These are phyloP conservation scores for Phoxinus phoxinus DNA, from an alignment of 2,113 vertebrate genomes.

Conservation along the genomic window DNA sequence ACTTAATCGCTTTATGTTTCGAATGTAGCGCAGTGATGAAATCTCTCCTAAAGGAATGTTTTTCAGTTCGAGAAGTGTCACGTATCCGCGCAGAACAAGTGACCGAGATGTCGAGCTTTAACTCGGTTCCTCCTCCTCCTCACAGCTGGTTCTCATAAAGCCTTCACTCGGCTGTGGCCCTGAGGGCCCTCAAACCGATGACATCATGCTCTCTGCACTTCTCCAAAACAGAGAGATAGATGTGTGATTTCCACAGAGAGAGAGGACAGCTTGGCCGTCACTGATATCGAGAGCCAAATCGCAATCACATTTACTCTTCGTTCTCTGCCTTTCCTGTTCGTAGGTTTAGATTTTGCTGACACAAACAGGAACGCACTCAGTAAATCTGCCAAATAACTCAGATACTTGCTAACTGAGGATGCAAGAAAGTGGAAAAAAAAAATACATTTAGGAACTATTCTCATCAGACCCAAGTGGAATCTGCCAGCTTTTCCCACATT, in stretches of 20 bases:
- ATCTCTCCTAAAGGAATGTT: neutral
- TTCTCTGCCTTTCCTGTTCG: neutral
- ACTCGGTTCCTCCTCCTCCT: conserved; percentile 46
- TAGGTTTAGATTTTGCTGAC: neutral
- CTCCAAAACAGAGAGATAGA: conserved; percentile 42
- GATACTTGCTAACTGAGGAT: neutral
- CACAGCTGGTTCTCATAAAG: conserved; percentile 81
- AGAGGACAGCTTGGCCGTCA: neutral
- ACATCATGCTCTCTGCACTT: conserved; percentile 70
- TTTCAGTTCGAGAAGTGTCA: neutral
- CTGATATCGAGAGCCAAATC: neutral
- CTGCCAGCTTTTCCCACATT: neutral
- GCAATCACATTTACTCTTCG: neutral
- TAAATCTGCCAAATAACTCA: neutral
- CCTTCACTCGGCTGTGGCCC: conserved; percentile 64
- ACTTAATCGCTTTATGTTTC: neutral
- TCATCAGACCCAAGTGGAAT: too few relatives aligned
- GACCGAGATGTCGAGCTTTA: conserved; percentile 8
- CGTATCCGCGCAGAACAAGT: neutral
- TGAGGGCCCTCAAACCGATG: conserved; percentile 69
- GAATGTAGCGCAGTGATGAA: neutral
- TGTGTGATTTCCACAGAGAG: neutral
- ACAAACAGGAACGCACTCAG: neutral
- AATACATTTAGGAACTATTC: neutral
- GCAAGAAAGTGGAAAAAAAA: neutral